phyloP scores from a whole-genome alignment of 2,113 vertebrate species.

The Cettia cetti region DNA sequence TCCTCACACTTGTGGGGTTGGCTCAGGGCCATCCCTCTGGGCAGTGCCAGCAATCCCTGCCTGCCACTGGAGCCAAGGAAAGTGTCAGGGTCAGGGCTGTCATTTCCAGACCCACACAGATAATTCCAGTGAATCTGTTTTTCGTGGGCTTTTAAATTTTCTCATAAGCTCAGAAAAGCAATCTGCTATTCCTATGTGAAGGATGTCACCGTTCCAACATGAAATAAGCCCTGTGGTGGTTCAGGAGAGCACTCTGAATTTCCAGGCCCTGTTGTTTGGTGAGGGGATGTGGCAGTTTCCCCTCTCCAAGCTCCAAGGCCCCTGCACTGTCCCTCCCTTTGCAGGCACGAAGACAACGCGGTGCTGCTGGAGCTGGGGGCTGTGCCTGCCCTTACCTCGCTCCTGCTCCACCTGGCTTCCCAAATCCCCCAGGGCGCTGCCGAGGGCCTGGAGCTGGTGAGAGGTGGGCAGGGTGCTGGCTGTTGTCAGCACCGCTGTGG shows the following conservation, averaged over 20 bases:
- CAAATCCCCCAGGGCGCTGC: slow-evolving; percentile 64
- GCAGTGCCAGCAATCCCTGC: background rate
- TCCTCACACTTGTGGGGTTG: background rate
- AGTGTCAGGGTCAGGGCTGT: background rate
- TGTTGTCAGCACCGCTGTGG: rapidly evolving
- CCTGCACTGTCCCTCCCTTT: background rate
- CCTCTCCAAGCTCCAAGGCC: background rate
- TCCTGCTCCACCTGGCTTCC: slow-evolving; percentile 80
- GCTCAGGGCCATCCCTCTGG: background rate
- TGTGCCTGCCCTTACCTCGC: slow-evolving; percentile 71
- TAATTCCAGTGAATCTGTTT: background rate
- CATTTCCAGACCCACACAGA: background rate
- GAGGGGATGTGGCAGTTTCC: background rate
- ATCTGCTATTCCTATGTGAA: background rate
- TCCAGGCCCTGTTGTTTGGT: background rate
- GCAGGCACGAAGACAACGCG: slow-evolving; percentile 68
- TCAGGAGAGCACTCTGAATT: background rate
- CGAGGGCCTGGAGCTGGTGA: slow-evolving; percentile 85
- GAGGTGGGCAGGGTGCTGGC: background rate
- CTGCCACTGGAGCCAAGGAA: background rate
- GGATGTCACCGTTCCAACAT: background rate
- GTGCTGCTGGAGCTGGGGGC: slow-evolving; percentile 73
- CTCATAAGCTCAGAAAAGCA: background rate
- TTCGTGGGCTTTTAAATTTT: background rate
- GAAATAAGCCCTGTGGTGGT: background rate